Evolutionary conservation across 2,888 invertebrate species (phyloP).

Genomic region (Lamellibrachia columna): DNA sequence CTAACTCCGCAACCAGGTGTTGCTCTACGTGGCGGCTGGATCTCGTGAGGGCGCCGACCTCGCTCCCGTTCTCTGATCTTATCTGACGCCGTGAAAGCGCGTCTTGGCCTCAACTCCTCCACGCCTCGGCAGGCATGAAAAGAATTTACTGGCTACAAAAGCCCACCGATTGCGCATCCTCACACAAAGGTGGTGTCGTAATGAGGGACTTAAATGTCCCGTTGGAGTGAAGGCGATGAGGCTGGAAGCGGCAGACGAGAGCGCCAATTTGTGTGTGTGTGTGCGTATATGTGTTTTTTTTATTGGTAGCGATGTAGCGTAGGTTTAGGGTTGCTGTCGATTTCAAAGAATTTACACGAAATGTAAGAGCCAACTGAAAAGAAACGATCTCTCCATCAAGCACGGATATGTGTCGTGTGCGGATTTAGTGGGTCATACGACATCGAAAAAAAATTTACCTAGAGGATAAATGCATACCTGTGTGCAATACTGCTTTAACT

Average conservation of each 20-base stretch:
- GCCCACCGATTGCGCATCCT: neutral
- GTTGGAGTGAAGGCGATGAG: neutral
- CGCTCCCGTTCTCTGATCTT: neutral
- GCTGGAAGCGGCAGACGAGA: neutral
- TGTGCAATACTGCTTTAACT: too few species aligned
- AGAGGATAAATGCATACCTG: too few species aligned
- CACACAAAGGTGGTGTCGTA: neutral
- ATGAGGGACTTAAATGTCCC: neutral
- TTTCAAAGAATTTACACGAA: neutral
- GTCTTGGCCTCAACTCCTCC: neutral
- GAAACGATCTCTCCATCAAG: neutral
- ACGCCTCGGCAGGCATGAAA: neutral
- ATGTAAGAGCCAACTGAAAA: neutral
- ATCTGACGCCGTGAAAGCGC: neutral
- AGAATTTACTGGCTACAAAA: neutral
- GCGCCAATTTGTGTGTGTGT: neutral
- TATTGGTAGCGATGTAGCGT: neutral
- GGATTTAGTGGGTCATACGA: too few species aligned
- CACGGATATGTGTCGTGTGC: neutral
- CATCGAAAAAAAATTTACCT: too few species aligned
- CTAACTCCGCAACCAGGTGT: neutral
- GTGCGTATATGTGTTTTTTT: neutral
- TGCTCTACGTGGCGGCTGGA: neutral
- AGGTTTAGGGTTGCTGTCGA: neutral
- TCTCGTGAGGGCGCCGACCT: neutral